phyloP scores from a whole-genome alignment of 2,888 invertebrate species.

The Muschampia plurimacula region DNA sequence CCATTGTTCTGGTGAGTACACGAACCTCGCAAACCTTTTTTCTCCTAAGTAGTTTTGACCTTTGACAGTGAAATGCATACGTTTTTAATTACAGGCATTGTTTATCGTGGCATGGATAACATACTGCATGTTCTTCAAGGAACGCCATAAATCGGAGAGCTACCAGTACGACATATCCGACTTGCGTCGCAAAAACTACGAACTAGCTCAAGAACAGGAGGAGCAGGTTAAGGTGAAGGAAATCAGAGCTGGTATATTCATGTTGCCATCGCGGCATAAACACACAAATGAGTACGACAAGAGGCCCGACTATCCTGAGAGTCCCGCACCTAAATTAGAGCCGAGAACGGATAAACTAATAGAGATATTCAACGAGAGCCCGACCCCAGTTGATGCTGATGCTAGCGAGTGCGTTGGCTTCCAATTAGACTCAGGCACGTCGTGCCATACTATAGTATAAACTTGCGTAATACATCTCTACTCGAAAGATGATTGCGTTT shows the following conservation, averaged over 20 bases:
- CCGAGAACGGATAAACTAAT: constrained; percentile 65
- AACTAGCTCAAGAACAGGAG: constrained; percentile 57
- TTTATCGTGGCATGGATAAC: constrained; percentile 71
- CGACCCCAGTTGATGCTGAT: constrained; percentile 49
- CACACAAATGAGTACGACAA: constrained; percentile 64
- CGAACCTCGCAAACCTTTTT: constrained; percentile 24
- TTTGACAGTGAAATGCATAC: background rate
- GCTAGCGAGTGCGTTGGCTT: constrained; percentile 65
- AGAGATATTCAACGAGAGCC: constrained; percentile 62
- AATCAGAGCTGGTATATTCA: constrained; percentile 66
- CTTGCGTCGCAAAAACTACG: constrained; percentile 59
- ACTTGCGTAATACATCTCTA: background rate
- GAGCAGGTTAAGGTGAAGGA: constrained; percentile 57
- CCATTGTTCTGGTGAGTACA: constrained; percentile 73
- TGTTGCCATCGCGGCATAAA: constrained; percentile 68
- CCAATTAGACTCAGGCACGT: constrained; percentile 61
- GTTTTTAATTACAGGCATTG: constrained; percentile 61
- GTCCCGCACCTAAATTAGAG: constrained; percentile 59
- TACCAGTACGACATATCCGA: constrained; percentile 71
- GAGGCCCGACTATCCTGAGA: constrained; percentile 77
- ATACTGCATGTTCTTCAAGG: constrained; percentile 77
- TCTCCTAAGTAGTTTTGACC: constrained; percentile 11
- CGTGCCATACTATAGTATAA: constrained; percentile 64
- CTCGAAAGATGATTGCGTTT: constrained; percentile 12
- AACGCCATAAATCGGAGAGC: constrained; percentile 68